Percentiles rank a stretch among this genome's conserved stretches.
These are phyloP conservation scores for Cynodonichthys magdalenae DNA, from an alignment of 2,797 vertebrate genomes.

Conservation along the genomic window DNA sequence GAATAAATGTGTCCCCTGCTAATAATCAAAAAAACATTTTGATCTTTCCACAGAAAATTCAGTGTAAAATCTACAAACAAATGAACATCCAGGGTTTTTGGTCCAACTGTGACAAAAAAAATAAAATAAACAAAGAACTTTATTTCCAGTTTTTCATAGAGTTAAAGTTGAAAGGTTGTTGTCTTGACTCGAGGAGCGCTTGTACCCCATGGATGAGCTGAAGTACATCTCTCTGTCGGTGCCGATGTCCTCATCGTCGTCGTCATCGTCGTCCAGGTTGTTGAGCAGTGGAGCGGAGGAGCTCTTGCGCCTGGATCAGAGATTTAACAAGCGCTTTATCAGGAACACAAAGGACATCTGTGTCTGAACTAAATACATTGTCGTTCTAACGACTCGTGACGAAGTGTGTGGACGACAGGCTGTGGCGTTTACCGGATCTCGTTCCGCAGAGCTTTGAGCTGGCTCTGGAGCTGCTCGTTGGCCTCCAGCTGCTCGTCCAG, in stretches of 20 bases:
- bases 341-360: background rate
- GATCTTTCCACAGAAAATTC: constrained; percentile 21
- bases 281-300: constrained; percentile 85
- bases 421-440: constrained; percentile 85
- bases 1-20: background rate
- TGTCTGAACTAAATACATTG: too few species aligned
- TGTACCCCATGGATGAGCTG: constrained; percentile 84
- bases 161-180: constrained; percentile 68
- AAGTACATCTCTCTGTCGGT: constrained; percentile 91
- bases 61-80: constrained; percentile 23
- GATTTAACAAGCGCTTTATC: background rate
- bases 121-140: constrained; percentile 10
- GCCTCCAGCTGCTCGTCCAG: constrained; percentile 93
- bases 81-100: constrained; percentile 23
- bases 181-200: constrained; percentile 83
- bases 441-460: constrained; percentile 87
- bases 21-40: constrained; percentile 12
- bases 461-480: constrained; percentile 93
- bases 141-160: constrained; percentile 45
- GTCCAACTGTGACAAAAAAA: constrained; percentile 19
- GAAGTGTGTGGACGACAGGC: background rate
- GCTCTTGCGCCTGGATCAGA: constrained; percentile 85
- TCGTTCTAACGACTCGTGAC: background rate
- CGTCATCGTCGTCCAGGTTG: constrained; percentile 85
- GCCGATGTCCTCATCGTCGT: constrained; percentile 89